Evolutionary conservation across 2,797 vertebrate species (phyloP), one percentile per base, ranked within the genome.

Genomic region (Pelochelys cantorii): DNA sequence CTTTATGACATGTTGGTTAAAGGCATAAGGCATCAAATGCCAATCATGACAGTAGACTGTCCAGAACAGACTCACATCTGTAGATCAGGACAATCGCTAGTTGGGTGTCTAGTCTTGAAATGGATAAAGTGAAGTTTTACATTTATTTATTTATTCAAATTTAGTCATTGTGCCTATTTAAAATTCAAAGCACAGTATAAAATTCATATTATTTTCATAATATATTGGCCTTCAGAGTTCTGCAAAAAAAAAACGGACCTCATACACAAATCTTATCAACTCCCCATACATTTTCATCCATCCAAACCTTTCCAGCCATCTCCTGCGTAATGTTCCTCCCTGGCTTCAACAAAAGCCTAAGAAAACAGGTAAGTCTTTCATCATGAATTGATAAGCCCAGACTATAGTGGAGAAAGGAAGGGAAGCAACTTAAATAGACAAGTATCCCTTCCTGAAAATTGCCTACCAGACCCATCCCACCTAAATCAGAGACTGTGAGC

Each of bases 401-500:
- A 8, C 5, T 88, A 88, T 68, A 1, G 4, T 12, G 81, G 68
- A 25, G 2, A 80, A 86, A 94, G 42, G 78, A 86, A 37, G 9
- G 42, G 2, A 1, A 3, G 55, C 52, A 93, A 90, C 65, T 3
- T 37, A 15, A 90, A 90, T 29, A 42, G 37, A 5, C 12, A 62
- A 31, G 60, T 62, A 62, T 34, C n/a, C 65, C n/a, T 77, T 22
- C 11, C 74, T 77, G 42, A 34, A 89, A 91, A 90, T 2, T 25
- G 18, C 48, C 2, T 79, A 18, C 42, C 17, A 80, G 92, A 54
- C 11, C 68, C 7, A 74, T 90, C n/a, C 23, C 77, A 55, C 42
- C 80, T 92, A 20, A 86, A 89, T 15, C 90, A 53, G 6, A 18
- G 27, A 79, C 37, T 88, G 9, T 85, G 34, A 83, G 10, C 75